Evolutionary conservation across 2,113 vertebrate species (phyloP), one percentile per base, ranked within the genome.

Genomic region (Sinosuthora webbiana): DNA sequence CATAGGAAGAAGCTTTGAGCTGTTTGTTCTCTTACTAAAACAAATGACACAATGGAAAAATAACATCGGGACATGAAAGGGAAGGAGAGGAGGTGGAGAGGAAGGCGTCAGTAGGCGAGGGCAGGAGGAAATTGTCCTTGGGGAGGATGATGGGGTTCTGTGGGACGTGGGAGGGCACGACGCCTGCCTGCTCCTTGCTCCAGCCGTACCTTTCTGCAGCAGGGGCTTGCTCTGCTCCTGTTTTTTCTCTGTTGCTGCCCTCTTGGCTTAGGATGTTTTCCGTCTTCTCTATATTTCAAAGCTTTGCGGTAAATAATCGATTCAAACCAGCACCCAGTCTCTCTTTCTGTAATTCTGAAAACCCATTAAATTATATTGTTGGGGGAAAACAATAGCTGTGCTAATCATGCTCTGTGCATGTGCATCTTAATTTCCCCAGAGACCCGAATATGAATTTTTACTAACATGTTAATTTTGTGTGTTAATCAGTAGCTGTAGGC

Each of bases 311-410:
- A 98, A 98, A 98, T 98, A 98, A 98, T 98, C 97, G 98, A 98
- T 98, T 98, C 97, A 97, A 98, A 96, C 97, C 97, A 98, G 97
- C 97, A 94, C 96, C 8, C 81, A 98, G 97, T 95, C 97, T 97
- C 97, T 97, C 96, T 97, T 98, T 98, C 98, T 98, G 98, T 96
- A 98, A 98, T 98, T 98, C 98, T 98, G 98, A 98, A 98, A 98
- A 98, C 97, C 98, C 98, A 98, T 99, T 98, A 98, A 98, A 98
- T 99, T 98, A 98, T 98, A 98, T 98, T 98, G 98, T 98, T 98
- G 97, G 97, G 94, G 96, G 97, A 97, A 98, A 98, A 99, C 98
- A 99, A 99, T 98, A 96, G 98, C 97, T 95, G 97, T 98, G 98
- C 98, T 98, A 99, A 98, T 99, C 98, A 98, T 96, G 98, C 98